phyloP scores from a whole-genome alignment of 1,140 invertebrate genomes.

The Bradysia coprophila region DNA sequence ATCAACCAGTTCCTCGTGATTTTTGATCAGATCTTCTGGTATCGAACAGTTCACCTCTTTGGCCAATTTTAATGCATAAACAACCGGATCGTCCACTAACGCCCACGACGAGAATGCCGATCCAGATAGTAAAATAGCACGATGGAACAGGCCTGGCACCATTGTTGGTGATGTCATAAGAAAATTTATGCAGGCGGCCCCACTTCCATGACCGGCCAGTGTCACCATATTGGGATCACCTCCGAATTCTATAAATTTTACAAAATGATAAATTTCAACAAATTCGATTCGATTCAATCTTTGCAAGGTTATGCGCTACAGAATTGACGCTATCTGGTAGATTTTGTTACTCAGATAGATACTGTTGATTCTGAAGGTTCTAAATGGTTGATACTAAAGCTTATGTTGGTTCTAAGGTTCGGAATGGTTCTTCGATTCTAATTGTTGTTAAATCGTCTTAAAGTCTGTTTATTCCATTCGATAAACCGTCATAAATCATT shows the following conservation, averaged over 20 bases:
- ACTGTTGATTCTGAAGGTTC: too few species aligned
- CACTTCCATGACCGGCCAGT: conserved; percentile 81
- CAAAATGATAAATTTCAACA: too few species aligned
- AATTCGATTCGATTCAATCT: too few species aligned
- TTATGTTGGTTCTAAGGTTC: too few species aligned
- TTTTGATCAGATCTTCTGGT: conserved; percentile 52
- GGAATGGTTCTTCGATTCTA: too few species aligned
- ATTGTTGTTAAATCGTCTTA: too few species aligned
- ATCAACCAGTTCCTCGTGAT: conserved; percentile 64
- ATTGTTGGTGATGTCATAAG: conserved; percentile 87
- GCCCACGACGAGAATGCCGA: conserved; percentile 90
- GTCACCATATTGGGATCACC: conserved; percentile 80
- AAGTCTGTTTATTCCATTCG: too few species aligned
- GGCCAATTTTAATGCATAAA: conserved; percentile 69
- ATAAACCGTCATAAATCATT: too few species aligned
- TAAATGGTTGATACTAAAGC: too few species aligned
- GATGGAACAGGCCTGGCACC: conserved; percentile 74
- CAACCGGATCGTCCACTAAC: conserved; percentile 71
- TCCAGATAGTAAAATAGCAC: conserved; percentile 77
- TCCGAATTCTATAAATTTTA: conserved; percentile 71
- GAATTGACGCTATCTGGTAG: too few species aligned
- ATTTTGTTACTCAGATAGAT: too few species aligned
- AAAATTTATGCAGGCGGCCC: conserved; percentile 88
- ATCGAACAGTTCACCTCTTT: conserved; percentile 71
- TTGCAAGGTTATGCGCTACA: too few species aligned